phyloP scores from a whole-genome alignment of 2,113 vertebrate species.

The Chunga burmeisteri region DNA sequence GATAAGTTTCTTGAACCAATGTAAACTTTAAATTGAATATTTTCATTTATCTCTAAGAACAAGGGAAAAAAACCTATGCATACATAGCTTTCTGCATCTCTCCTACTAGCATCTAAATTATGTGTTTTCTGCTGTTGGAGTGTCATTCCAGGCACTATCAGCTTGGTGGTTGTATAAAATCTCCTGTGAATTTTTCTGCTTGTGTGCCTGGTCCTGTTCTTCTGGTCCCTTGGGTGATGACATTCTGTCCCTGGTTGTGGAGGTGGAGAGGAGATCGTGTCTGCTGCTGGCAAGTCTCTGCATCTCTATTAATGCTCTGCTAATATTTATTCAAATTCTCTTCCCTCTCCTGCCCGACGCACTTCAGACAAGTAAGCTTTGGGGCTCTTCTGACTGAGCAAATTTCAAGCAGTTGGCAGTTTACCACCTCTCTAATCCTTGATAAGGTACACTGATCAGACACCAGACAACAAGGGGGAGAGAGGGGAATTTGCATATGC shows the following conservation, averaged over 20 bases:
- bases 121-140: background rate
- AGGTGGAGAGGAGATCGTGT: background rate
- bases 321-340: background rate
- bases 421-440: background rate
- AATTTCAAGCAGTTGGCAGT: background rate
- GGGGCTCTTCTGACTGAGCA: background rate
- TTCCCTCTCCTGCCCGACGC: background rate
- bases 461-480: background rate
- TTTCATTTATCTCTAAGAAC: background rate
- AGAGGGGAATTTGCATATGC: background rate
- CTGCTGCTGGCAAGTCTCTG: background rate
- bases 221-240: background rate
- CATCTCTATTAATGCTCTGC: background rate
- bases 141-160: background rate
- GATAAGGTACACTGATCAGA: background rate
- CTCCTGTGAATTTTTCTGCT: background rate
- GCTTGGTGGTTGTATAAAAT: background rate
- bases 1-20: background rate
- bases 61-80: background rate
- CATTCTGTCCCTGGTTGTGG: background rate
- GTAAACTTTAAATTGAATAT: background rate
- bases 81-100: background rate
- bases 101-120: accelerated
- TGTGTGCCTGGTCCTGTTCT: background rate
- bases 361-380: background rate